These are phyloP conservation scores for Ophion obscuratus DNA, from an alignment of 2,888 invertebrate species.

Conservation along the genomic window DNA sequence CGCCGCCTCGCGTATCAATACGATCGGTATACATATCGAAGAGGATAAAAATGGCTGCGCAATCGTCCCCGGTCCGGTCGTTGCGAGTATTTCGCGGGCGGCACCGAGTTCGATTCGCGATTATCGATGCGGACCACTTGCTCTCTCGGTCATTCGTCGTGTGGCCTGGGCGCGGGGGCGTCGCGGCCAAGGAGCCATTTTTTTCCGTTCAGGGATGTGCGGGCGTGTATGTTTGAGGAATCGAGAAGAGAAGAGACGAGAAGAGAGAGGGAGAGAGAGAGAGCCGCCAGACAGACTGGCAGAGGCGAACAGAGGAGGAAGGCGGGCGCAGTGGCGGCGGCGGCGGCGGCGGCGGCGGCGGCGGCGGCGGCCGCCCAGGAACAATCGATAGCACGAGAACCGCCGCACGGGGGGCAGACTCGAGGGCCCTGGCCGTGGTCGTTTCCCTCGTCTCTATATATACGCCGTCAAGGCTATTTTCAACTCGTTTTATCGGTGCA, in stretches of 20 bases:
- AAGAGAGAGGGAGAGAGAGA: conserved; percentile 7
- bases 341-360: conserved; percentile 11
- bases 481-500: neutral
- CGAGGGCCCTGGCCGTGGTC: conserved; percentile 64
- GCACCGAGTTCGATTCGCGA: too few relatives aligned
- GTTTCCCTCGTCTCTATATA: conserved; percentile 42
- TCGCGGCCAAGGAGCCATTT: too few relatives aligned
- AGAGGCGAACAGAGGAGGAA: conserved; percentile 60
- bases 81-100: too few relatives aligned
- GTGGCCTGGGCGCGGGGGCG: too few relatives aligned
- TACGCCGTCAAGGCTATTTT: neutral
- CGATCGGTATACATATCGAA: too few relatives aligned
- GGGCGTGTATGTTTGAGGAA: conserved; percentile 12
- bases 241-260: conserved; percentile 22
- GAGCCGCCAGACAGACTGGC: conserved; percentile 52
- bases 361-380: conserved; percentile 21
- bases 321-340: conserved; percentile 21
- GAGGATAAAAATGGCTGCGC: too few relatives aligned
- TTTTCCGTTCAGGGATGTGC: too few relatives aligned
- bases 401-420: conserved; percentile 38
- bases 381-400: conserved; percentile 67
- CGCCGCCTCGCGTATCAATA: too few relatives aligned
- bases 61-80: too few relatives aligned
- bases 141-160: too few relatives aligned
- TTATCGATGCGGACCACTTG: too few relatives aligned